Conservation (phyloP, 2,797 vertebrate species). For the Pangasius macronema region DNA sequence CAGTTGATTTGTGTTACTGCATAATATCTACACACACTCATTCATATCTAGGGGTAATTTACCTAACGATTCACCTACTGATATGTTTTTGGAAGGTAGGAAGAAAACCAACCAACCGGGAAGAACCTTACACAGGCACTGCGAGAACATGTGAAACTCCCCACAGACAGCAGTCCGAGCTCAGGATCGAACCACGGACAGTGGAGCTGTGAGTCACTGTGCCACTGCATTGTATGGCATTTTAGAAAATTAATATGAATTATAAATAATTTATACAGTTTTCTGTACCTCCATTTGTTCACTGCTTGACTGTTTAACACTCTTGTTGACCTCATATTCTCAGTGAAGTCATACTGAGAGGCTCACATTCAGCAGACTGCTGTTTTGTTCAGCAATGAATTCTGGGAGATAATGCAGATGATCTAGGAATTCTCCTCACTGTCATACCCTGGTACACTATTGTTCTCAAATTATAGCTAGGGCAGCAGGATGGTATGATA, state of each 20-base stretch:
- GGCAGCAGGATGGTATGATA: constrained; percentile 46
- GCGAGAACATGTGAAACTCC: background rate
- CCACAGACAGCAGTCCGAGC: background rate
- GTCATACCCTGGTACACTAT: constrained; percentile 48
- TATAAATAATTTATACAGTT: background rate
- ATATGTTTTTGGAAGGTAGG: background rate
- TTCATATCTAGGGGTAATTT: background rate
- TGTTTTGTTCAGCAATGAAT: background rate
- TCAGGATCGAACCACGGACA: background rate
- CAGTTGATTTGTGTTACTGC: background rate
- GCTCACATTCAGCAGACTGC: constrained; percentile 12
- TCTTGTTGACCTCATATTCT: constrained; percentile 28
- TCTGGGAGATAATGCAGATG: constrained; percentile 42
- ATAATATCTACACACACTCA: background rate
- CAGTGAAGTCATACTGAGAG: constrained; percentile 63
- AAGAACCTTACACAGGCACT: background rate
- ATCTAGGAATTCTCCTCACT: constrained; percentile 57
- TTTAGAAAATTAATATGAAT: background rate
- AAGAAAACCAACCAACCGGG: background rate
- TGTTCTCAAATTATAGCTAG: constrained; percentile 53
- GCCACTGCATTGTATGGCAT: background rate
- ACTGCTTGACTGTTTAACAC: constrained; percentile 20
- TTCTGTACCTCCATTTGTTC: background rate
- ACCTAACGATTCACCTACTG: background rate
- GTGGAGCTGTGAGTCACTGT: background rate